These are phyloP conservation scores for Craniophora ligustri DNA, from an alignment of 2,888 invertebrate genomes.

Conservation along the genomic window DNA sequence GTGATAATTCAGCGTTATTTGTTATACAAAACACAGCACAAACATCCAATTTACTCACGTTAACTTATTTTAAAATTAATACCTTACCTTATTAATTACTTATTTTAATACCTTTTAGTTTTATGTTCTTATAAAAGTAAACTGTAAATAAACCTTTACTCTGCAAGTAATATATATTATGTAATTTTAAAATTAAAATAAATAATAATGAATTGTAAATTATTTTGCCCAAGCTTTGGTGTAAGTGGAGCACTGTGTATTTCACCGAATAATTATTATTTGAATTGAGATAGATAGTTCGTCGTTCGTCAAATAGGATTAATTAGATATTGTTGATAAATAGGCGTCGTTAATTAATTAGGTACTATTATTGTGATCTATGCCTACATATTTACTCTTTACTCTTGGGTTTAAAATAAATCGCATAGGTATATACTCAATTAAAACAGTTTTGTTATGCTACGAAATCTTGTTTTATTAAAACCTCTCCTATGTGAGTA, in stretches of 20 bases:
- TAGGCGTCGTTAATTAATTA: not conserved
- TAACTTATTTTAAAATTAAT: not conserved
- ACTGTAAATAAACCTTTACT: no score
- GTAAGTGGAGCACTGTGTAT: not conserved
- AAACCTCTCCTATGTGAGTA: no score
- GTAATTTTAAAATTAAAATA: not conserved
- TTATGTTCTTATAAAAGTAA: no score
- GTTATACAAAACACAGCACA: not conserved
- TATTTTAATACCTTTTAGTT: no score
- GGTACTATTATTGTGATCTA: not conserved
- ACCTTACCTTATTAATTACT: no score
- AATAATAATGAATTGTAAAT: not conserved
- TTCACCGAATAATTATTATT: conserved; percentile 4
- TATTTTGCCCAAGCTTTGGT: conserved; percentile 1
- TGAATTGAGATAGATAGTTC: not conserved
- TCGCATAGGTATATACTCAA: no score
- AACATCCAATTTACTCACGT: not conserved
- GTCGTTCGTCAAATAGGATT: not conserved
- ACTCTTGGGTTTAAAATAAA: no score
- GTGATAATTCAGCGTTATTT: conserved; percentile 2
- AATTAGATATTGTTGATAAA: conserved; percentile 4
- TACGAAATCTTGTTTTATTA: no score
- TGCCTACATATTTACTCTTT: no score
- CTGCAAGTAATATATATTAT: no score
- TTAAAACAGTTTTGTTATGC: no score